These are phyloP conservation scores for Chrysemys picta DNA, from an alignment of 2,113 vertebrate genomes.

Conservation along the genomic window DNA sequence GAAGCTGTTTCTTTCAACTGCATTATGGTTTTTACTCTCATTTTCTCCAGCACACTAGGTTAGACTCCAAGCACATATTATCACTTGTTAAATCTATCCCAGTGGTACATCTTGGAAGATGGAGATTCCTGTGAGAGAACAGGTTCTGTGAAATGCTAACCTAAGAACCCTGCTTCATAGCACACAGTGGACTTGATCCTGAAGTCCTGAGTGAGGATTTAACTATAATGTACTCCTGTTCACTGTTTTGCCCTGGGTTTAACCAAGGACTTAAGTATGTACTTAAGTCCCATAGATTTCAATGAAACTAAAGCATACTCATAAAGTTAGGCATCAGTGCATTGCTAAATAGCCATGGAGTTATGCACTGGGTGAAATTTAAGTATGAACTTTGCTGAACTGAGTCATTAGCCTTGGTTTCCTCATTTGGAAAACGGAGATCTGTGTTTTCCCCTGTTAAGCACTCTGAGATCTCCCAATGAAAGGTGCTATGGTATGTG, in stretches of 20 bases:
- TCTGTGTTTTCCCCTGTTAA: neutral
- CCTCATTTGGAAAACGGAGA: neutral
- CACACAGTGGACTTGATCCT: neutral
- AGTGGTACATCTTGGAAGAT: neutral
- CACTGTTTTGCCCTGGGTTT: neutral
- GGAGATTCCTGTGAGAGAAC: neutral
- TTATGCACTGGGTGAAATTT: neutral
- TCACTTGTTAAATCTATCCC: neutral
- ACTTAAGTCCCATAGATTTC: neutral
- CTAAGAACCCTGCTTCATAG: neutral
- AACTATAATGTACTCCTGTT: neutral
- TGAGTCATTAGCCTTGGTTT: neutral
- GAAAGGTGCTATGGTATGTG: neutral
- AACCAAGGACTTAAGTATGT: neutral
- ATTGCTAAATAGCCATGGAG: neutral
- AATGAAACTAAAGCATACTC: neutral
- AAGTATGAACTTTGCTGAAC: neutral
- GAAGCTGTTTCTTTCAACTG: neutral
- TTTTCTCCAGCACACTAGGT: neutral
- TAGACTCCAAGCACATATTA: neutral
- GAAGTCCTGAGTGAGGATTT: neutral
- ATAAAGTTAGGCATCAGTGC: neutral
- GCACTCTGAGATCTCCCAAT: neutral
- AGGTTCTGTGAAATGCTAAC: neutral
- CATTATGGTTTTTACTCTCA: neutral